Base-by-base conservation (phyloP, 2,888 invertebrate species). In the Darwinula stevensoni region DNA sequence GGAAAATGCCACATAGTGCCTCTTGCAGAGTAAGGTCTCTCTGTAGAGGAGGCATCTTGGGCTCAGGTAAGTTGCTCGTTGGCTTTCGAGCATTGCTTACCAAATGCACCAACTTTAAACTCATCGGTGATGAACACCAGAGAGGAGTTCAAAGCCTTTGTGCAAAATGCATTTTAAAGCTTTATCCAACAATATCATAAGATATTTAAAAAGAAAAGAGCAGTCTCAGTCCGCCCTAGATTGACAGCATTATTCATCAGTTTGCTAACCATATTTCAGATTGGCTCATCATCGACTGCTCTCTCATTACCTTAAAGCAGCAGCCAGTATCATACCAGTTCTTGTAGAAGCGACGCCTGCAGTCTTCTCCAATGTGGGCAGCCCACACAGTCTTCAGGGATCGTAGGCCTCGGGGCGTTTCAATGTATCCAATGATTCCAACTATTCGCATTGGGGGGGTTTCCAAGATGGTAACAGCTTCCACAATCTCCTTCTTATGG, bases 401-500 rank as follows among this genome's bases (percentile, higher is more conserved):
- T 36, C 91, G 67, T 38, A 91, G 65, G 46, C 97, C 97, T 54
- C 78, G 78, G 30, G 97, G 97, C 33, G 97, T 99, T 50, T 94
- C 86, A 45, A 97, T 88, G 59, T 99, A 99, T 36, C 97, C 97
- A 43, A 91, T 86, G 42, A 84, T 72, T 45, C 94, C 97, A 39
- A 97, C 88, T 38, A 84, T 66, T 37, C 94, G 69, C 82, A 99
- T 82, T 27, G 97, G 97, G 35, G 97, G 97, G 3, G 94, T 73
- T 59, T 97, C 97, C 44, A 97, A 61, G 46, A 99, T 72, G 16
- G 97, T 97, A 2, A 99, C 97, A 29, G 88, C 84, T 54, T 99
- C 97, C 15, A 97, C 91, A 36, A 97, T 84, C 58, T 99, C 97
- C 58, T 99, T 99, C 59, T 97, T 97, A 63, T 99, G 91, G 39